Evolutionary conservation across 1,140 invertebrate species (phyloP).

Genomic region (Heterodera carotae): DNA sequence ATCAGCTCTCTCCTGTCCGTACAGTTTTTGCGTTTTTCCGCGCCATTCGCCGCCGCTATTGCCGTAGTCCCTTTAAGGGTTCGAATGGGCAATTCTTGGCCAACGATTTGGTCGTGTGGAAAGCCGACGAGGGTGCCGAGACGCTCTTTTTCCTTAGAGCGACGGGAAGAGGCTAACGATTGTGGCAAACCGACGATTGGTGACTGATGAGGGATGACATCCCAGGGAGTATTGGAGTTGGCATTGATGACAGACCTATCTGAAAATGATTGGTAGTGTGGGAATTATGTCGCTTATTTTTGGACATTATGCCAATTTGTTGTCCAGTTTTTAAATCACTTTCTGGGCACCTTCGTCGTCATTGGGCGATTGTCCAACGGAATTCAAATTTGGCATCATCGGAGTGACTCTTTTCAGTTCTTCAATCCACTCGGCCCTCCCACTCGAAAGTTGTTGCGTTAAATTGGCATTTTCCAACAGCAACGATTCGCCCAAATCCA

Average conservation of each 20-base stretch:
- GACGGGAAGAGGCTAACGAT: background rate
- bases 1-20: background rate
- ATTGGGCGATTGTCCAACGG: background rate
- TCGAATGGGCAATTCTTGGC: background rate
- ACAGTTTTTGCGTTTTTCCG: background rate
- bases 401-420: conserved; percentile 20
- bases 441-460: conserved; percentile 40
- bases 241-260: background rate
- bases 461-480: conserved; percentile 14
- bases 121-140: background rate
- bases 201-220: background rate
- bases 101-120: background rate
- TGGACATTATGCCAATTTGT: no score
- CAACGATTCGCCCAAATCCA: background rate
- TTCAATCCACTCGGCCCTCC: conserved; percentile 45
- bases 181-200: background rate
- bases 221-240: background rate
- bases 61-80: background rate
- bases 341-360: background rate
- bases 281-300: no score
- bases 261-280: background rate
- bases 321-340: no score
- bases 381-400: background rate
- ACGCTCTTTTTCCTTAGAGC: background rate
- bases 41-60: background rate